A percentile compares a stretch with the other conserved stretches of the same genome.
Conservation (phyloP, 2,797 vertebrate genomes). For the Syngnathus acus region DNA sequence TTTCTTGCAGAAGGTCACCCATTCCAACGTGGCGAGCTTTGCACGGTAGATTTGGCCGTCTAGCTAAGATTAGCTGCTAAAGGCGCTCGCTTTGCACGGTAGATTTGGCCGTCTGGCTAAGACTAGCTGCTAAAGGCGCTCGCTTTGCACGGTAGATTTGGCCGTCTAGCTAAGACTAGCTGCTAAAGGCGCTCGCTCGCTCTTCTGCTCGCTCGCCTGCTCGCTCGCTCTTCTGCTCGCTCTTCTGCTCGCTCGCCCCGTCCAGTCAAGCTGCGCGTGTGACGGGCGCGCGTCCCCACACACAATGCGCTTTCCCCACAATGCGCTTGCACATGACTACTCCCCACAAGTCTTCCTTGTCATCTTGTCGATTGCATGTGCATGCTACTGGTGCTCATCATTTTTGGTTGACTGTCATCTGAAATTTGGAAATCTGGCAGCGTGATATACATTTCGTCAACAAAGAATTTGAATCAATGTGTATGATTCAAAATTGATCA, state of each 20-base stretch:
- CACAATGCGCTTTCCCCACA: no score
- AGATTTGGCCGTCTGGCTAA: background rate
- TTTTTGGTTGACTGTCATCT: no score
- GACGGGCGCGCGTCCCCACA: background rate
- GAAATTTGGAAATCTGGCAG: no score
- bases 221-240: no score
- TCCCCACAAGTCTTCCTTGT: background rate
- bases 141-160: no score
- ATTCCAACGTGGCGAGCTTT: background rate
- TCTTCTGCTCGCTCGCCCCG: no score
- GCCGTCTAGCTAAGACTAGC: background rate
- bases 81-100: background rate
- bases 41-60: background rate
- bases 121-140: background rate
- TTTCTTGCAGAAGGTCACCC: background rate
- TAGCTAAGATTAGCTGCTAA: background rate
- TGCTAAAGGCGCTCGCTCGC: background rate
- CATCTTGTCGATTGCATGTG: background rate
- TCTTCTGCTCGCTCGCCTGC: no score
- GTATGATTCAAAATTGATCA: no score
- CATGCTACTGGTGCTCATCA: no score
- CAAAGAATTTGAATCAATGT: no score
- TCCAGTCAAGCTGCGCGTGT: conserved; percentile 15
- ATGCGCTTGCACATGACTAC: background rate
- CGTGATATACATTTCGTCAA: no score